Evolutionary conservation across 2,113 vertebrate genomes (phyloP).

Genomic region (Burhinus oedicnemus): DNA sequence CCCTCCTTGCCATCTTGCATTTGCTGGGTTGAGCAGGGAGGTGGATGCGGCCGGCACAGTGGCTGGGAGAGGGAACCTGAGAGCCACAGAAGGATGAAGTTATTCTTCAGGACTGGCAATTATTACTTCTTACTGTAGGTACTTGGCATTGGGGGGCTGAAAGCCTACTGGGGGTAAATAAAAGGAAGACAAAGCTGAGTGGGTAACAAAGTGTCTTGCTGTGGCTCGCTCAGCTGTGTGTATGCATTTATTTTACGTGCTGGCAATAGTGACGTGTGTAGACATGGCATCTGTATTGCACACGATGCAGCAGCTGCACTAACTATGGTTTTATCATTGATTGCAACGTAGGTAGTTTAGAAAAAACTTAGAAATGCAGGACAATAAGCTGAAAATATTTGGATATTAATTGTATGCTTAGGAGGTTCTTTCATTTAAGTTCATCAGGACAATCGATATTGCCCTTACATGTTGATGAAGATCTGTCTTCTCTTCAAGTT

Average conservation of each 20-base stretch:
- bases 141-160: background rate
- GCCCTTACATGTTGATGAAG: background rate
- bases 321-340: background rate
- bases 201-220: no score
- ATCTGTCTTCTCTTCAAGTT: background rate
- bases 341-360: background rate
- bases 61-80: fast-evolving
- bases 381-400: background rate
- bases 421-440: background rate
- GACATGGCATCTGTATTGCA: fast-evolving
- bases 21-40: background rate
- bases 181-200: background rate
- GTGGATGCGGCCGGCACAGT: fast-evolving
- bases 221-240: fast-evolving
- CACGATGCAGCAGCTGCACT: background rate
- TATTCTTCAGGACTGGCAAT: background rate
- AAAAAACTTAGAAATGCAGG: background rate
- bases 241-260: background rate
- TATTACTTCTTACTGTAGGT: background rate
- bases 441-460: background rate
- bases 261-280: background rate
- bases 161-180: background rate
- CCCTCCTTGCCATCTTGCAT: no score
- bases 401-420: background rate
- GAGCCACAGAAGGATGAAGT: background rate